phyloP scores from a whole-genome alignment of 2,113 vertebrate genomes.

The Podarcis raffonei region DNA sequence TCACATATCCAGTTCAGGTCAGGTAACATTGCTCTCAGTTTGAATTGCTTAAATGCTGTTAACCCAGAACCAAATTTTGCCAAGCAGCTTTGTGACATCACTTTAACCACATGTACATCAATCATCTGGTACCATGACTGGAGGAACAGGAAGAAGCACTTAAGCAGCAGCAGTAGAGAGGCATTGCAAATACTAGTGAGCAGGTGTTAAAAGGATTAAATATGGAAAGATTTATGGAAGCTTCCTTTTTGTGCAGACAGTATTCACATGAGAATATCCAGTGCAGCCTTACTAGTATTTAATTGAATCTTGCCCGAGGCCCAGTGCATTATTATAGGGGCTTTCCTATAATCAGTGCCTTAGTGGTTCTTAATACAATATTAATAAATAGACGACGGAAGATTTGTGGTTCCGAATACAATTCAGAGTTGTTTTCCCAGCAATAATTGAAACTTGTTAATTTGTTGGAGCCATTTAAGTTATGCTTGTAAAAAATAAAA shows the following conservation, averaged over 20 bases:
- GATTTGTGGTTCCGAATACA: not conserved
- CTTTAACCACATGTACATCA: not conserved
- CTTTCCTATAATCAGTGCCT: not conserved
- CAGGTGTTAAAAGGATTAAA: not conserved
- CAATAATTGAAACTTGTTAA: constrained; percentile 51
- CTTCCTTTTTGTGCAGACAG: not conserved
- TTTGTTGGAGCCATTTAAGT: constrained; percentile 48
- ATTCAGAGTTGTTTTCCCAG: constrained; percentile 14
- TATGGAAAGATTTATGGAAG: not conserved
- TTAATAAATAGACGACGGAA: not conserved
- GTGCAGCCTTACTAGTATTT: not conserved
- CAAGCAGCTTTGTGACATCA: not conserved
- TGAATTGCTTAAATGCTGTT: not conserved
- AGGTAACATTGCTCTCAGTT: not conserved
- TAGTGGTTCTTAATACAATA: not conserved
- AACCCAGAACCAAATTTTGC: not conserved
- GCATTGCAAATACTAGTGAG: not conserved
- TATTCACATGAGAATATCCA: not conserved
- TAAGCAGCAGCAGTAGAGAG: not conserved
- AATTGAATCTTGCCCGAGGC: not conserved
- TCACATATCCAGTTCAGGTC: not conserved
- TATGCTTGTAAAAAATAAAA: constrained; percentile 47
- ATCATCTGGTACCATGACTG: not conserved
- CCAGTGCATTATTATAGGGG: not conserved
- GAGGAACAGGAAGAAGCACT: not conserved